Base-by-base conservation (phyloP, 2,797 vertebrate genomes). In the Microctenopoma steveboyesi region DNA sequence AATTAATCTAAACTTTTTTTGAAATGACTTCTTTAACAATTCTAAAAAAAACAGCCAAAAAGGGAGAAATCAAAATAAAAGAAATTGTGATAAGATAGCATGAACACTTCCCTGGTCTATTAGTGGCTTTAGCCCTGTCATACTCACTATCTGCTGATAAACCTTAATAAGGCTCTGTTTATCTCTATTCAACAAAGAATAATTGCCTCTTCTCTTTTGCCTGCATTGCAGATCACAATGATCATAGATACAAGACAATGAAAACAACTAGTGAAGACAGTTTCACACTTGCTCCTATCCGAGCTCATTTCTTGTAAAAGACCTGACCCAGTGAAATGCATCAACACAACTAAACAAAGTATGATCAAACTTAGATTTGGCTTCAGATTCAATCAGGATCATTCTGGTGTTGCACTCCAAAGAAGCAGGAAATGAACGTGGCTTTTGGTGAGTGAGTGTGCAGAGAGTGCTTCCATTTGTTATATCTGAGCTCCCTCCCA, bases 361-460 rank as follows among this genome's bases (percentile, higher is more conserved):
- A 18, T 81, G 84, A 87, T 86, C 88, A 91, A 89, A 89, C 82
- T 80, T 66, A 71, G 80, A 76, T 72, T 79, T 75, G 76, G 62
- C 79, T 86, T 92, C 88, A 80, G 59, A 79, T 87, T 79, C 77
- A 84, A 90, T 93, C 86, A 90, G 75, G 49, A 86, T 91, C 86
- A 81, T 55, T 77, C 46, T 72, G 65, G 52, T 65, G 78, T 56
- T 68, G 53, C 68, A 54, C 59, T 81, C 78, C 64, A 69, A 64
- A 76, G 71, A 73, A 47, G 68, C 55, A 74, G 69, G 47, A 74
- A 81, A 79, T 52, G 28, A 81, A 22, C 10, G 52, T 42, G 61
- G 74, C 65, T 72, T 59, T 53, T 46, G 67, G 66, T 77, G 79
- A 74, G 40, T 9, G 39, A 61, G 63, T 40, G 54, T 51, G 55